A percentile compares a stretch with the other conserved stretches of the same genome.
phyloP scores from a whole-genome alignment of 2,113 vertebrate genomes.

The Martes martes region DNA sequence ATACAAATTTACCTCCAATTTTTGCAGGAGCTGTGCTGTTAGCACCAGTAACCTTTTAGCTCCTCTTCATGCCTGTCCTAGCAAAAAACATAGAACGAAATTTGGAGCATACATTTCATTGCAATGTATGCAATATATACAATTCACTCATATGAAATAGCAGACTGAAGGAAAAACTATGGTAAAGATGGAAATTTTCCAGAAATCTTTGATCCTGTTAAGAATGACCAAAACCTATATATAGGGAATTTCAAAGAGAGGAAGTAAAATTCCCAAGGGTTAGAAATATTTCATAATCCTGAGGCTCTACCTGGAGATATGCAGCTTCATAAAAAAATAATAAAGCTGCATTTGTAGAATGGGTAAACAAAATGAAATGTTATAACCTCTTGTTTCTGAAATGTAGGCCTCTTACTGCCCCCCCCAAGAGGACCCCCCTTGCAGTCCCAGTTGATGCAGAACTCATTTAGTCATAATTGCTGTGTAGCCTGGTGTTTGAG shows the following conservation, averaged over 20 bases:
- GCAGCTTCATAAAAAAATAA: conserved; percentile 37
- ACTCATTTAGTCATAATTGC: conserved; percentile 68
- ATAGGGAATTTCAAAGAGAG: neutral
- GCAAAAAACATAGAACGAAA: neutral
- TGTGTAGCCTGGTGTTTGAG: conserved; percentile 13
- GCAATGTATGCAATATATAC: neutral
- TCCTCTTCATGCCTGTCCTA: neutral
- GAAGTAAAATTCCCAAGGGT: neutral
- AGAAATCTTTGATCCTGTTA: neutral
- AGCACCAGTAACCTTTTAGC: neutral
- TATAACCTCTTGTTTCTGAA: conserved; percentile 35
- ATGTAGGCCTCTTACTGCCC: neutral
- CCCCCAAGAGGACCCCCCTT: neutral
- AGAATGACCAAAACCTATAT: neutral
- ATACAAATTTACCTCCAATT: neutral
- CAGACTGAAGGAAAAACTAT: neutral
- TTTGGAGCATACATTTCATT: neutral
- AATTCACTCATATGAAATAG: neutral
- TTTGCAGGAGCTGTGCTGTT: neutral
- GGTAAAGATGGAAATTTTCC: neutral
- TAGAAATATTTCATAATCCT: neutral
- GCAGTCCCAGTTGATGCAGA: conserved; percentile 57
- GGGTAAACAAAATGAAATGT: conserved; percentile 60
- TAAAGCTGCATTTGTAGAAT: neutral
- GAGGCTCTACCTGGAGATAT: neutral